phyloP scores from a whole-genome alignment of 2,113 vertebrate genomes.

The Danionella cerebrum region DNA sequence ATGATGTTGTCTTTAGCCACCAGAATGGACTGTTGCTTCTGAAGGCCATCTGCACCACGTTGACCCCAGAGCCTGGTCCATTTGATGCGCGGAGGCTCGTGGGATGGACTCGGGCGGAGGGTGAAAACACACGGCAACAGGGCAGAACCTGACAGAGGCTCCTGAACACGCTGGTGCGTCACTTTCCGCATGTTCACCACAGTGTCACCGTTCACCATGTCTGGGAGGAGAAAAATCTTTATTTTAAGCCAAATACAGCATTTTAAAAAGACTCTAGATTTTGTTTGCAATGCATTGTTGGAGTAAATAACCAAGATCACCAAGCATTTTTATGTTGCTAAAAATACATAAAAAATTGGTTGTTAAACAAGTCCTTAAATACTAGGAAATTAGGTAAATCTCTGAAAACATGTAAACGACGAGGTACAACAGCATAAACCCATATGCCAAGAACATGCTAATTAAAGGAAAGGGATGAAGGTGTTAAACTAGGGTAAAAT shows the following conservation, averaged over 20 bases:
- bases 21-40: slow-evolving; percentile 78
- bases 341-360: too few relatives aligned
- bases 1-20: slow-evolving; percentile 90
- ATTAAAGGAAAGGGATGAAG: too few relatives aligned
- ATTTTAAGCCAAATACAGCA: background rate
- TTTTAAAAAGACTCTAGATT: background rate
- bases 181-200: slow-evolving; percentile 80
- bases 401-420: too few relatives aligned
- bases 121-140: slow-evolving; percentile 84
- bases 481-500: too few relatives aligned
- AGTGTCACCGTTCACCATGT: slow-evolving; percentile 58
- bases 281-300: too few relatives aligned
- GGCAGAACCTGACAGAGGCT: slow-evolving; percentile 76
- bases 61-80: slow-evolving; percentile 91
- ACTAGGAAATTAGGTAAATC: too few relatives aligned
- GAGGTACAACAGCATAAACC: too few relatives aligned
- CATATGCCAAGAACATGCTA: too few relatives aligned
- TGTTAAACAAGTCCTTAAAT: too few relatives aligned
- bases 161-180: slow-evolving; percentile 65
- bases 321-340: too few relatives aligned
- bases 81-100: slow-evolving; percentile 81
- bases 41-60: slow-evolving; percentile 60
- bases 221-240: slow-evolving; percentile 46
- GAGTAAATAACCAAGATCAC: too few relatives aligned
- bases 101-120: slow-evolving; percentile 55